A percentile compares a stretch with the other conserved stretches of the same genome.
Evolutionary conservation across 2,113 vertebrate genomes (phyloP).

Genomic region (Benitochromis conjunctus): DNA sequence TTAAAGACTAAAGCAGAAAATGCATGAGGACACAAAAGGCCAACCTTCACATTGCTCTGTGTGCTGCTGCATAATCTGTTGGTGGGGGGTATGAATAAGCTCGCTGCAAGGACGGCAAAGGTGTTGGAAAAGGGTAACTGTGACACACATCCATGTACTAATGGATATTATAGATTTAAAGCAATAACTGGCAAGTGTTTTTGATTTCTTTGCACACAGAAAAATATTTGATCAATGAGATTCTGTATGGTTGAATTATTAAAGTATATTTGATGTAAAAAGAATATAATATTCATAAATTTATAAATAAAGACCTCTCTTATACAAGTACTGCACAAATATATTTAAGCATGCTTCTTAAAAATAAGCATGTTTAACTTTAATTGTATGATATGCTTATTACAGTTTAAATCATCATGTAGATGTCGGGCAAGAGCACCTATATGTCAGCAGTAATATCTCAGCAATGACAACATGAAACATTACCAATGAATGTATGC

Average conservation of each 20-base stretch:
- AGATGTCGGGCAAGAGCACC: background rate
- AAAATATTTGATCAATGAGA: background rate
- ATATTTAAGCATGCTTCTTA: background rate
- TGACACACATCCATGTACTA: slow-evolving; percentile 26
- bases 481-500: background rate
- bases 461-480: background rate
- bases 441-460: background rate
- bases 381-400: background rate
- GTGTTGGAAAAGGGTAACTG: slow-evolving; percentile 44
- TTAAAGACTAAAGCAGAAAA: slow-evolving; percentile 62
- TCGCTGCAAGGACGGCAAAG: slow-evolving; percentile 40
- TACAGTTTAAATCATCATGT: background rate
- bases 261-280: background rate
- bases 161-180: background rate
- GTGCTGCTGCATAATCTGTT: slow-evolving; percentile 51
- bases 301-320: background rate
- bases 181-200: background rate
- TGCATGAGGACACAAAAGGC: slow-evolving; percentile 60
- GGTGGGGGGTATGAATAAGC: slow-evolving; percentile 48
- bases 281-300: background rate
- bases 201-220: background rate
- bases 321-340: background rate
- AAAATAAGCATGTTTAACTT: background rate
- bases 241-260: background rate
- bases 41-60: slow-evolving; percentile 52